A percentile compares a stretch with the other conserved stretches of the same genome.
Evolutionary conservation across 2,113 vertebrate species (phyloP).

Genomic region (Neoarius graeffei): DNA sequence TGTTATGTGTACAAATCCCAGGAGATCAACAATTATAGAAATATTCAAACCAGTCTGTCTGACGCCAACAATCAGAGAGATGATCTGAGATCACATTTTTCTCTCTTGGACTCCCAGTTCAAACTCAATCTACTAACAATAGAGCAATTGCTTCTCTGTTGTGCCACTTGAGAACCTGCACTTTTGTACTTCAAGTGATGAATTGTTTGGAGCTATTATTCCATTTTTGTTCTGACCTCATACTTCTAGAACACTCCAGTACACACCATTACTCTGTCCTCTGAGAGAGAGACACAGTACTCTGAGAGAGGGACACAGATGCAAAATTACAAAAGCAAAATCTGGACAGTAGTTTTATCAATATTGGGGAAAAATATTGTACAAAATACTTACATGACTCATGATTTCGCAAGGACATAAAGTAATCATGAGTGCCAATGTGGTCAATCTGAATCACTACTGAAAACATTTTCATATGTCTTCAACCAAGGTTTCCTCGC

Average conservation of each 20-base stretch:
- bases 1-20: too few relatives aligned
- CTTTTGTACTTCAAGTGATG: background rate
- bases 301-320: background rate
- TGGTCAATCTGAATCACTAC: background rate
- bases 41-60: too few relatives aligned
- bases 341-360: background rate
- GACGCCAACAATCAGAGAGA: too few relatives aligned
- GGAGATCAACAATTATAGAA: too few relatives aligned
- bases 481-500: too few relatives aligned
- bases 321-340: background rate
- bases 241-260: slow-evolving; percentile 1
- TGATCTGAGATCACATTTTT: too few relatives aligned
- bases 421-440: background rate
- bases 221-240: background rate
- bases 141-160: background rate
- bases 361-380: background rate
- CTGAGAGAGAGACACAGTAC: background rate
- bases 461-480: background rate
- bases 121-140: background rate
- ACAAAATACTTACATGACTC: background rate
- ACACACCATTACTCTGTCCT: background rate
- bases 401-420: background rate
- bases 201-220: background rate
- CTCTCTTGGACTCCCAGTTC: background rate
- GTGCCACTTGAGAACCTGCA: background rate